Evolutionary conservation across 2,113 vertebrate genomes (phyloP).

Genomic region (Alligator mississippiensis): DNA sequence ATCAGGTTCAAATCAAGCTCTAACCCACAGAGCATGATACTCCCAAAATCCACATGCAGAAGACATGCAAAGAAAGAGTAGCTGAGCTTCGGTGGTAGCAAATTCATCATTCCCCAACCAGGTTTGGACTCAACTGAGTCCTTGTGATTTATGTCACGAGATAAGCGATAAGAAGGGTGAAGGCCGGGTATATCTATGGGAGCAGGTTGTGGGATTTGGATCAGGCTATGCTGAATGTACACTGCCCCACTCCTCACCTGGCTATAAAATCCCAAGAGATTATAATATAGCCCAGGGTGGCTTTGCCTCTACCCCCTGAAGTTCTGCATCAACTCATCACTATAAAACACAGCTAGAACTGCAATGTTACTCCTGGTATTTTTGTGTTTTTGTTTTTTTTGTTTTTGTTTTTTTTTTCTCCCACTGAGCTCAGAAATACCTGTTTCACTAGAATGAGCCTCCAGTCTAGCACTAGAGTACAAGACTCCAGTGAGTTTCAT

Average conservation of each 20-base stretch:
- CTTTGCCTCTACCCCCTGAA: no score
- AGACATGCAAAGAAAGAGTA: not conserved
- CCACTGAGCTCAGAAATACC: not conserved
- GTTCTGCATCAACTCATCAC: not conserved
- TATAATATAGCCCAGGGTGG: no score
- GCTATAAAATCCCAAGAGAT: no score
- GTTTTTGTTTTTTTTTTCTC: not conserved
- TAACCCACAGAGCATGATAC: no score
- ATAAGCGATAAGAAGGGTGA: not conserved
- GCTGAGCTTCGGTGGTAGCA: fast-evolving
- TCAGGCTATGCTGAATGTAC: not conserved
- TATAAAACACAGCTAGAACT: not conserved
- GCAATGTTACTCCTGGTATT: no score
- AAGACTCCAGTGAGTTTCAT: no score
- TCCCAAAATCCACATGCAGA: not conserved
- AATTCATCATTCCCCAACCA: not conserved
- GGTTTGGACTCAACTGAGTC: not conserved
- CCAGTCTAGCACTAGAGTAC: not conserved
- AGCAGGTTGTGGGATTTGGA: not conserved
- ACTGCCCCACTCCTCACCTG: not conserved
- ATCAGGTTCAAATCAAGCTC: not conserved
- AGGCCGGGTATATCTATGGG: not conserved
- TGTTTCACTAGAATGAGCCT: not conserved
- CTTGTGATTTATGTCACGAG: not conserved
- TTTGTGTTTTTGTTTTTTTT: no score